Percentiles rank a stretch among this genome's conserved stretches.
Evolutionary conservation across 1,140 invertebrate genomes (phyloP).

Genomic region (Drusus annulatus): DNA sequence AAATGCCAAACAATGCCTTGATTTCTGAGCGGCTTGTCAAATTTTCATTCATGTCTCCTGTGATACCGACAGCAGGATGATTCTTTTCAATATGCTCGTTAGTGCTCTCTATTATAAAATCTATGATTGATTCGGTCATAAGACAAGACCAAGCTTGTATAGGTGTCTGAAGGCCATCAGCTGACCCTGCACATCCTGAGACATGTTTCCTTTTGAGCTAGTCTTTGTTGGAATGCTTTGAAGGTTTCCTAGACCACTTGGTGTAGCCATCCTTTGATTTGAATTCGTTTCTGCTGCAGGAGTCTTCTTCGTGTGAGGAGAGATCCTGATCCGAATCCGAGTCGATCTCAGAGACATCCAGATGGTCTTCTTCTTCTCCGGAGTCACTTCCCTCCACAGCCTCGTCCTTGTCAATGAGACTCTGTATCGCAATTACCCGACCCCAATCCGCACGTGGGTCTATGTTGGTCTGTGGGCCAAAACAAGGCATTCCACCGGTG

Average conservation of each 20-base stretch:
- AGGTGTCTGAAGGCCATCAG: slow-evolving; percentile 61
- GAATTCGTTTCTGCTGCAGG: slow-evolving; percentile 62
- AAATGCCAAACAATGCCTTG: slow-evolving; percentile 69
- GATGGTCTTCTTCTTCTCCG: slow-evolving; percentile 65
- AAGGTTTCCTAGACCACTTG: slow-evolving; percentile 49
- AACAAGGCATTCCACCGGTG: slow-evolving; percentile 57
- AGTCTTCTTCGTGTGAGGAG: slow-evolving; percentile 60
- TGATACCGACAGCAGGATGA: slow-evolving; percentile 45
- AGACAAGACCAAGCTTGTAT: slow-evolving; percentile 68
- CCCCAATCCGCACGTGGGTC: slow-evolving; percentile 71
- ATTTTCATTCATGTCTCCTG: slow-evolving; percentile 51
- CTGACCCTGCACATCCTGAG: slow-evolving; percentile 38
- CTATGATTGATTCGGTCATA: slow-evolving; percentile 68
- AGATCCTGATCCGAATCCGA: slow-evolving; percentile 66
- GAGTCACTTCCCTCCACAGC: slow-evolving; percentile 66
- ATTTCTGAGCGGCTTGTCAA: slow-evolving; percentile 66
- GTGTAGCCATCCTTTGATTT: slow-evolving; percentile 62
- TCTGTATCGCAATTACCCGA: slow-evolving; percentile 69
- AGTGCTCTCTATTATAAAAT: slow-evolving; percentile 67
- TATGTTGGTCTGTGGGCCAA: slow-evolving; percentile 70
- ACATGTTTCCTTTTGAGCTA: slow-evolving; percentile 51
- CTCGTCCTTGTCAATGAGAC: slow-evolving; percentile 68
- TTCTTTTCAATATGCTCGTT: slow-evolving; percentile 66
- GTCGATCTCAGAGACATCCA: slow-evolving; percentile 66
- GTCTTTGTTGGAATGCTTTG: slow-evolving; percentile 15